A percentile compares a stretch with the other conserved stretches of the same genome.
Conservation (phyloP, 2,888 invertebrate genomes). For the Cerastis rubricosa region DNA sequence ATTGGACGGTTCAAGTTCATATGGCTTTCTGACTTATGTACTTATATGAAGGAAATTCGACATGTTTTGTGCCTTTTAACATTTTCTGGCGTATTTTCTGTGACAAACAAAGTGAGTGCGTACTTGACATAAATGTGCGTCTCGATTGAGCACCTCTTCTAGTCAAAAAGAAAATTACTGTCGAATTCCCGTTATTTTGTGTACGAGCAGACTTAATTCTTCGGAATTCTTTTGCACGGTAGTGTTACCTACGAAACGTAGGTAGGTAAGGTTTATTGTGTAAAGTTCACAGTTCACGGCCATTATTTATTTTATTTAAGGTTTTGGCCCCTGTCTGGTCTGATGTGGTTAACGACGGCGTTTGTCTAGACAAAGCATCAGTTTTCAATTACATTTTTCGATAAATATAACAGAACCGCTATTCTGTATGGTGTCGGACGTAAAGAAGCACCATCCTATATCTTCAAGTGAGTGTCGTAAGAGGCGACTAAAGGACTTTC, state of each 20-base stretch:
- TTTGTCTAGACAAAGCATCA: not conserved
- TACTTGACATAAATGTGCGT: conserved; percentile 39
- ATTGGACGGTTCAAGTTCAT: not conserved
- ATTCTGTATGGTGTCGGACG: too few relatives aligned
- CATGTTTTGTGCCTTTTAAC: conserved; percentile 27
- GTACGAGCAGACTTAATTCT: not conserved
- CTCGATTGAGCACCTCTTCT: conserved; percentile 24
- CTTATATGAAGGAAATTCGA: conserved; percentile 5
- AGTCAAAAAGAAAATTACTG: conserved; percentile 18
- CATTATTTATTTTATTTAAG: not conserved
- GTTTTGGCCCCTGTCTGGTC: not conserved
- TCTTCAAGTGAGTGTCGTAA: too few relatives aligned
- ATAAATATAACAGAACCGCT: not conserved
- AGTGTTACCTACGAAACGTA: not conserved
- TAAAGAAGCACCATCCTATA: too few relatives aligned
- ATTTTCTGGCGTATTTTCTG: conserved; percentile 11
- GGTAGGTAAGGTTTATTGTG: not conserved
- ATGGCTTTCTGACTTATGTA: not conserved
- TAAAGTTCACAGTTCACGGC: not conserved
- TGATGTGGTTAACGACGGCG: not conserved
- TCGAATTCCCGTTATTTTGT: not conserved
- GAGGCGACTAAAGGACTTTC: too few relatives aligned
- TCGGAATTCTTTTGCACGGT: not conserved
- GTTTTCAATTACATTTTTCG: not conserved
- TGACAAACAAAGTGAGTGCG: conserved; percentile 30